Conservation (phyloP, 1,140 invertebrate species). For the Acyrthosiphon pisum region DNA sequence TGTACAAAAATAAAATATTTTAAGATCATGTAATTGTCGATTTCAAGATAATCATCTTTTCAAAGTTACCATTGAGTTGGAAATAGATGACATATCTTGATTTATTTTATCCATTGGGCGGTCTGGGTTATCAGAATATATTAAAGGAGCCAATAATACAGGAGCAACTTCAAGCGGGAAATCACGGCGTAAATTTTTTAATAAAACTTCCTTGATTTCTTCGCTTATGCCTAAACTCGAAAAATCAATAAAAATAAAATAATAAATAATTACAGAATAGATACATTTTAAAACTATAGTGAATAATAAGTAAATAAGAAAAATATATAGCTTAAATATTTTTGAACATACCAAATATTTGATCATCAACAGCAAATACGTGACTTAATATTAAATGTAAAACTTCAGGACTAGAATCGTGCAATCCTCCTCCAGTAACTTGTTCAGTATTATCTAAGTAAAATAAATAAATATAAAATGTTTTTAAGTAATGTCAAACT, state of each 20-base stretch:
- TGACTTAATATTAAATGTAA: constrained; percentile 77
- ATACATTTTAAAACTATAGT: too few relatives aligned
- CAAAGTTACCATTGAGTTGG: constrained; percentile 70
- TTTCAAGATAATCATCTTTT: neutral
- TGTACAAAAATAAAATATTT: constrained; percentile 51
- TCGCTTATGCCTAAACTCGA: constrained; percentile 68
- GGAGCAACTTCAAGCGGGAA: constrained; percentile 88
- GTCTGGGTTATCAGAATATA: constrained; percentile 82
- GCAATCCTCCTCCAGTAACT: constrained; percentile 78
- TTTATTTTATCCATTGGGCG: constrained; percentile 70
- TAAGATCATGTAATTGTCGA: neutral
- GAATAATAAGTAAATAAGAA: neutral
- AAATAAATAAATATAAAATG: neutral
- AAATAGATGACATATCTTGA: constrained; percentile 66
- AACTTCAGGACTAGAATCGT: constrained; percentile 87
- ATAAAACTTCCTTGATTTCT: constrained; percentile 80
- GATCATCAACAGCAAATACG: constrained; percentile 61
- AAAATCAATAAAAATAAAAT: neutral
- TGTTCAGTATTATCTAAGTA: constrained; percentile 42
- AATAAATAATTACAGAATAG: too few relatives aligned
- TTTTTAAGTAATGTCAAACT: neutral
- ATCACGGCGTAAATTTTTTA: constrained; percentile 81
- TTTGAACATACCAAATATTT: constrained; percentile 64
- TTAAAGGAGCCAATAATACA: constrained; percentile 83
- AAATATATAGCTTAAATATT: neutral